Evolutionary conservation across 2,888 invertebrate genomes (phyloP), one percentile per base, ranked within the genome.

Genomic region (Glyphotaelius pellucidus): DNA sequence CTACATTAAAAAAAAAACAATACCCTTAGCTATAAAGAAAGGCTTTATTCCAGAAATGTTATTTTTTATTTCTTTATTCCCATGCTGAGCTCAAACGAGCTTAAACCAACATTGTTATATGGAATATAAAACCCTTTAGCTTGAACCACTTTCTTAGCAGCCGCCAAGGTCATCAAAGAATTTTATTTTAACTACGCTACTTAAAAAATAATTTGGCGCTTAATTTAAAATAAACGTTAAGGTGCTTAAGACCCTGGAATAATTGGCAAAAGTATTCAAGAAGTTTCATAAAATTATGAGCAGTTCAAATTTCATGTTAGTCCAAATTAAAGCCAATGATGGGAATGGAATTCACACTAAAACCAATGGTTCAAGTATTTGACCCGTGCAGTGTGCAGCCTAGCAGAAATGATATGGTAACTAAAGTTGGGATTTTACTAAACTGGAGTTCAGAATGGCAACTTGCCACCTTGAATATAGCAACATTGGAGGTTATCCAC

Each of bases 11-110:
- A 67, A 67, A 67, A 67, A n/a, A 67, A 67, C 67, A 67, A n/a
- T 67, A 25, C 5, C 67, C 67, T n/a, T n/a, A 67, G 67, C 67
- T 67, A 67, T n/a, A 67, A 67, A 67, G n/a, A n/a, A 67, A 25
- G n/a, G 25, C n/a, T n/a, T 25, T 67, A 67, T 67, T 67, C 25
- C 67, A n/a, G 25, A 67, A 67, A n/a, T 9, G 67, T 67, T n/a
- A 67, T 67, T 67, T 67, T 67, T 67, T 67, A 67, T 67, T 67
- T 67, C 67, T 67, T 67, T n/a, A 67, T n/a, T 67, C 67, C 67
- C 67, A 67, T 67, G 67, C 67, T 67, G n/a, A 25, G 25, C 67
- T n/a, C 67, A 67, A 67, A 67, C 9, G 67, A 67, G 67, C 67
- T 67, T 67, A 67, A 67, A 67, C 67, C n/a, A 67, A 67, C 67